phyloP scores from a whole-genome alignment of 2,888 invertebrate genomes.

The Achlya flavicornis region DNA sequence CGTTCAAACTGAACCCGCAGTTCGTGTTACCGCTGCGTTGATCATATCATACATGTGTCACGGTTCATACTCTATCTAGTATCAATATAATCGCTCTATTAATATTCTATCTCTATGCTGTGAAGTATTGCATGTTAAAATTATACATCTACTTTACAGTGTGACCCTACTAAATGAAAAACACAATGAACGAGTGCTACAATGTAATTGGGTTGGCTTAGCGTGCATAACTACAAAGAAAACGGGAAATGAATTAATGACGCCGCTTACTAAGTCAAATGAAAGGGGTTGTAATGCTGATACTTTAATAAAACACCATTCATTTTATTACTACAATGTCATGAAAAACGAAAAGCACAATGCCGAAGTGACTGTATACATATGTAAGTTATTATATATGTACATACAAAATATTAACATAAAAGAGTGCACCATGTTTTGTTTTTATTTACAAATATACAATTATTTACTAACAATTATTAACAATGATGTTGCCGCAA shows the following conservation, averaged over 20 bases:
- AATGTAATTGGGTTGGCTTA: not conserved
- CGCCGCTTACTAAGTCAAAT: constrained; percentile 9
- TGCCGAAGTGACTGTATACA: constrained; percentile 47
- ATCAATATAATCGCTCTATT: too few relatives aligned
- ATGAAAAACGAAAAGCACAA: constrained; percentile 33
- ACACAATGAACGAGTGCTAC: not conserved
- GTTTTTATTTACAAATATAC: constrained; percentile 77
- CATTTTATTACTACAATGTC: constrained; percentile 12
- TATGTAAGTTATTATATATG: constrained; percentile 44
- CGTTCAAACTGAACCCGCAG: too few relatives aligned
- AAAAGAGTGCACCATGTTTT: constrained; percentile 75
- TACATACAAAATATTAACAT: constrained; percentile 56
- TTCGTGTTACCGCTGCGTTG: too few relatives aligned
- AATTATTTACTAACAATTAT: constrained; percentile 71
- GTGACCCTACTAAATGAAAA: not conserved
- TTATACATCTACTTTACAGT: not conserved
- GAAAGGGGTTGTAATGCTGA: constrained; percentile 10
- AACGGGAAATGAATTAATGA: constrained; percentile 8
- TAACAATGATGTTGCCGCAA: constrained; percentile 65
- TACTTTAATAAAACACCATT: constrained; percentile 11
- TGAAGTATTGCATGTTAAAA: not conserved
- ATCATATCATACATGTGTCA: too few relatives aligned
- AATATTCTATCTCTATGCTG: too few relatives aligned
- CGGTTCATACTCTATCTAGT: too few relatives aligned
- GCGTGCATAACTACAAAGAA: constrained; percentile 11